Evolutionary conservation across 2,797 vertebrate species (phyloP).

Genomic region (Tokudaia muenninki): DNA sequence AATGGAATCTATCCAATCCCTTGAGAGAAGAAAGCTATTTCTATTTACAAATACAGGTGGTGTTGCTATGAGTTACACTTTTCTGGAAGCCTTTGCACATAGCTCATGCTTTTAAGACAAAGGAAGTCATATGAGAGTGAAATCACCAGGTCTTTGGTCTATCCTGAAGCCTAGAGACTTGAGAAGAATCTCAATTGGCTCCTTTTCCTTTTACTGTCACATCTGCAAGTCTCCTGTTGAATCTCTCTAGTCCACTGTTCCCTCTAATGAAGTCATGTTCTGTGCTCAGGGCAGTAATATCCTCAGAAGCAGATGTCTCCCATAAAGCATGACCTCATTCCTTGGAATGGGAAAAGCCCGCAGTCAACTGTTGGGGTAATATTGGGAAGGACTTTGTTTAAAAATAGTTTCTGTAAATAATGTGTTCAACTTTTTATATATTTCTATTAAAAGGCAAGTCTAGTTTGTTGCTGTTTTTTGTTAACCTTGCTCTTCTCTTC

Average conservation of each 20-base stretch:
- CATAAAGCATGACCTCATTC: slow-evolving; percentile 83
- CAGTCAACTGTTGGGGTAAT: slow-evolving; percentile 73
- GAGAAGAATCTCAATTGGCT: slow-evolving; percentile 62
- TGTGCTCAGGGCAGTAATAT: slow-evolving; percentile 76
- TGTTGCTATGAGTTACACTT: slow-evolving; percentile 75
- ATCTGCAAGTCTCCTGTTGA: slow-evolving; percentile 77
- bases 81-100: slow-evolving; percentile 65
- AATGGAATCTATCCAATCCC: slow-evolving; percentile 65
- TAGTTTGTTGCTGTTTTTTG: slow-evolving; percentile 63
- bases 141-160: slow-evolving; percentile 63
- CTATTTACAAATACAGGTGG: slow-evolving; percentile 80
- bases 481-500: slow-evolving; percentile 60
- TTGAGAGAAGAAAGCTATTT: slow-evolving; percentile 68
- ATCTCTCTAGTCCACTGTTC: slow-evolving; percentile 72
- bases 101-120: slow-evolving; percentile 69
- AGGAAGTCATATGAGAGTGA: slow-evolving; percentile 66
- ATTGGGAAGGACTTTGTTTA: slow-evolving; percentile 63
- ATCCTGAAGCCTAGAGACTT: slow-evolving; percentile 64
- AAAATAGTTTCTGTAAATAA: slow-evolving; percentile 80
- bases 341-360: slow-evolving; percentile 78
- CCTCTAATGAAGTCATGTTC: slow-evolving; percentile 78
- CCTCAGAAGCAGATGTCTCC: slow-evolving; percentile 80
- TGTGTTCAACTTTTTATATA: slow-evolving; percentile 69
- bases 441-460: slow-evolving; percentile 67
- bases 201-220: slow-evolving; percentile 71